Evolutionary conservation across 2,797 vertebrate genomes (phyloP).

Genomic region (Vespertilio murinus): DNA sequence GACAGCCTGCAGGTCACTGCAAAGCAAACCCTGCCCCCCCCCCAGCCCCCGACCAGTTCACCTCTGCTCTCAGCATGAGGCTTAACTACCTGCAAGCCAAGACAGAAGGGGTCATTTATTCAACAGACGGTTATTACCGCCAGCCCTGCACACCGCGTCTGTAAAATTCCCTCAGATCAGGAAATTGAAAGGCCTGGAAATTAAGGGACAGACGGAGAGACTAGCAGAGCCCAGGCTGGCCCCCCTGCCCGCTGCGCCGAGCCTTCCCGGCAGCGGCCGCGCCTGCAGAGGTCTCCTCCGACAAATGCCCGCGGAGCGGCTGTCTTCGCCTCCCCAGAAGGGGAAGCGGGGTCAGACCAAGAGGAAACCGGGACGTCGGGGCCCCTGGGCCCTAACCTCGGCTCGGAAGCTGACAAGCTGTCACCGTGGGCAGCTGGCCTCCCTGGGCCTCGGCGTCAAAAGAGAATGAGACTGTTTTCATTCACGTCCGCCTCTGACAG

Average conservation of each 20-base stretch:
- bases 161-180: constrained; percentile 53
- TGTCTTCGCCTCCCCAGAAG: neutral
- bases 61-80: constrained; percentile 53
- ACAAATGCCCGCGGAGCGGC: fast-evolving
- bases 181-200: constrained; percentile 62
- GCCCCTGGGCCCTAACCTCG: neutral
- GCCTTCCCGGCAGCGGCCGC: neutral
- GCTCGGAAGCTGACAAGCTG: neutral
- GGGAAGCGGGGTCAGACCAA: neutral
- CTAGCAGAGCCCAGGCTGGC: neutral
- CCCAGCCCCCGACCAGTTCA: neutral
- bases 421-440: fast-evolving
- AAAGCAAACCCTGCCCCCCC: neutral
- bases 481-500: neutral
- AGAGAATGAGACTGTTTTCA: neutral
- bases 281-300: neutral
- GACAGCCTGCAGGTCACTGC: constrained; percentile 48
- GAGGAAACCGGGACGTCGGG: neutral
- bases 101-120: constrained; percentile 66
- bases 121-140: constrained; percentile 29
- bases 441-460: neutral
- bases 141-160: neutral
- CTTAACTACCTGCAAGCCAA: constrained; percentile 46
- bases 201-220: constrained; percentile 26
- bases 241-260: neutral